phyloP scores from a whole-genome alignment of 2,888 invertebrate genomes.

The Dicroscelio sp. region DNA sequence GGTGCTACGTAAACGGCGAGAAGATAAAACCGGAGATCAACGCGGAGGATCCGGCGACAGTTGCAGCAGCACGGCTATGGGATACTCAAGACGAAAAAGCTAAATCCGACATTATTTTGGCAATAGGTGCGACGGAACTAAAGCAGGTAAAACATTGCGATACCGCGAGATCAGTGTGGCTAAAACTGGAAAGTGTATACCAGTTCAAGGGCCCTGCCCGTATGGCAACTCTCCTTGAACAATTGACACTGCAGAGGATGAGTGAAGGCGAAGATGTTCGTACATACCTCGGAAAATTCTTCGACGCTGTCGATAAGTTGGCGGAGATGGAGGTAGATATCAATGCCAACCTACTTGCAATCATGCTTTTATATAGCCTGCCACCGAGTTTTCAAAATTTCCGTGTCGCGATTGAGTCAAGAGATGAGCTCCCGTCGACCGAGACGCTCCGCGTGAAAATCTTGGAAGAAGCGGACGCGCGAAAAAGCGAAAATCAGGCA shows the following conservation, averaged over 20 bases:
- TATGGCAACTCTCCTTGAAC: background rate
- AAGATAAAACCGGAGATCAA: background rate
- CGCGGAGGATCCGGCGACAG: background rate
- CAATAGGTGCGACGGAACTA: background rate
- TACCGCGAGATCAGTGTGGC: background rate
- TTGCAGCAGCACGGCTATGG: background rate
- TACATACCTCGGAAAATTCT: too few species aligned
- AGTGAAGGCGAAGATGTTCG: too few species aligned
- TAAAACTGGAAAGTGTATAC: background rate
- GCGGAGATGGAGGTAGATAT: too few species aligned
- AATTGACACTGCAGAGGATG: background rate
- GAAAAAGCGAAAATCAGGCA: too few species aligned
- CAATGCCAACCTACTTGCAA: too few species aligned
- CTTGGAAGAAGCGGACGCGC: too few species aligned
- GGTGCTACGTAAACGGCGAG: background rate
- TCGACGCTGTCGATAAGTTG: too few species aligned
- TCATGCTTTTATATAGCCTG: too few species aligned
- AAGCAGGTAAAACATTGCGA: background rate
- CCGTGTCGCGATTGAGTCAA: too few species aligned
- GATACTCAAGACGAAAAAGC: background rate
- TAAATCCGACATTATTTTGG: background rate
- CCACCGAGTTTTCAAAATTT: too few species aligned
- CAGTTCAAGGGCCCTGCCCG: background rate
- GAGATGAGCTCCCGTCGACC: too few species aligned
- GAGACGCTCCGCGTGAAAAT: too few species aligned